Evolutionary conservation across 1,140 invertebrate genomes (phyloP), one percentile per base, ranked within the genome.

Genomic region (Acyrthosiphon pisum): DNA sequence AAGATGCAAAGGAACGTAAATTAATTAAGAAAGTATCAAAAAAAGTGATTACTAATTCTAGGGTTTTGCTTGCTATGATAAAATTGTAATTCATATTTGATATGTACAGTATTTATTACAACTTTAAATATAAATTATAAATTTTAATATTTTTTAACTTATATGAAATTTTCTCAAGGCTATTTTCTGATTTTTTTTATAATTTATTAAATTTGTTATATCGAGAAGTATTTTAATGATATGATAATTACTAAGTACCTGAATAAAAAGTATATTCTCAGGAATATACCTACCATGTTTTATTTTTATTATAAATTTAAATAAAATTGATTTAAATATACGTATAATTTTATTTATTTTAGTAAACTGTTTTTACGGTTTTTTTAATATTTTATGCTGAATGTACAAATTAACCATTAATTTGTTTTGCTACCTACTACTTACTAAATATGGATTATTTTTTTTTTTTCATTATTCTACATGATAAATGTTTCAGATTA

Each of bases 1-100:
- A 93, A 84, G 81, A 93, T 93, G 91, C 91, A 37, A 93, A n/a
- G 20, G 50, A 93, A 93, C 91, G 91, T 86, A 93, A 93, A 84
- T 41, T 93, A 53, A 41, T 93, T 53, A 93, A 93, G 53, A 84
- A 93, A 84, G 76, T 93, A 86, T 86, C 91, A 53, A 93, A 86
- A 30, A 93, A 37, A 56, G 41, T 37, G 1, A 50, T 86, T 2
- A 56, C n/a, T 37, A 93, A 93, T 86, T 53, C 76, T 37, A 86
- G 18, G 30, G 48, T 35, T 83, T 84, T 93, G n/a, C 26, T 53
- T 41, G 11, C 46, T 41, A 86, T 93, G 76, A 84, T 93, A 46
- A 93, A 86, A 86, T 44, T 41, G 30, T 56, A 90, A 90, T 56
- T 53, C 50, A 26, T 30, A 53, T 37, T 89, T 89, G 48, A 20